A percentile compares a stretch with the other conserved stretches of the same genome.
phyloP scores from a whole-genome alignment of 2,113 vertebrate genomes.

The Trachemys scripta region DNA sequence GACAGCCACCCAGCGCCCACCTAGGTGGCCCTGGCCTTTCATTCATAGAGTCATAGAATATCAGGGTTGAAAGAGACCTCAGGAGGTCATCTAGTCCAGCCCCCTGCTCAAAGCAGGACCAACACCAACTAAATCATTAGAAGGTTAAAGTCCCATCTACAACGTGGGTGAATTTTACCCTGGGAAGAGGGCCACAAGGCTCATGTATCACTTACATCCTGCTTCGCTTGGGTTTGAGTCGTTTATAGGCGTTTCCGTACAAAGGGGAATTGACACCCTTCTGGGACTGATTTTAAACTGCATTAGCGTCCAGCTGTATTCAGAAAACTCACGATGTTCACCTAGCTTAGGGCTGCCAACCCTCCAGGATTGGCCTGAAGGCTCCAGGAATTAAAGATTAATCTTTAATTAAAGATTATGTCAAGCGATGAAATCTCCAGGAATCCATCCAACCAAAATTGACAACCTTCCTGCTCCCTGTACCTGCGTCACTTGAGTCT shows the following conservation, averaged over 20 bases:
- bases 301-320: neutral
- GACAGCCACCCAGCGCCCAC: too few relatives aligned
- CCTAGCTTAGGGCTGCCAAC: too few relatives aligned
- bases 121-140: neutral
- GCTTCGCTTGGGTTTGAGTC: neutral
- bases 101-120: too few relatives aligned
- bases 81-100: too few relatives aligned
- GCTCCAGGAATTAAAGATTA: too few relatives aligned
- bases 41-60: too few relatives aligned
- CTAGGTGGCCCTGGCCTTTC: neutral
- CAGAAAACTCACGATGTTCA: neutral
- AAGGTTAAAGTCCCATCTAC: neutral
- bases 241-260: neutral
- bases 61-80: too few relatives aligned
- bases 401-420: too few relatives aligned
- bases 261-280: neutral
- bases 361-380: too few relatives aligned
- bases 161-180: neutral
- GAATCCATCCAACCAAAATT: too few relatives aligned
- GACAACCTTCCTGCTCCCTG: neutral
- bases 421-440: too few relatives aligned
- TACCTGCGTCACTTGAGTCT: neutral
- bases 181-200: too few relatives aligned
- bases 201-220: neutral
- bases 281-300: neutral